Evolutionary conservation across 2,113 vertebrate species (phyloP).

Genomic region (Caretta caretta): DNA sequence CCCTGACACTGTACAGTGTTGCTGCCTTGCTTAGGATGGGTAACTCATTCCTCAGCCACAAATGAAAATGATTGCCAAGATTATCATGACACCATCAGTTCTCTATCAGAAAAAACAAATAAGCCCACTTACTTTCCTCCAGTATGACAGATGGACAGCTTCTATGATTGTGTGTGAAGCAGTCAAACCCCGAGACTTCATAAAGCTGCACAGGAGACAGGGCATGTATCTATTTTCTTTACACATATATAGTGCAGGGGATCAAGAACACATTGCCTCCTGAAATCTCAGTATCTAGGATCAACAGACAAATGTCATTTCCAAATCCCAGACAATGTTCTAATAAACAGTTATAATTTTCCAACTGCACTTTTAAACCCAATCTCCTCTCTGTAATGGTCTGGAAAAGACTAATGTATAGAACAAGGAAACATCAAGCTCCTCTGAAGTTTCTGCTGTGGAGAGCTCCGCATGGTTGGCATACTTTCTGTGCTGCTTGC

Average conservation of each 20-base stretch:
- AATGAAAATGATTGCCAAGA: neutral
- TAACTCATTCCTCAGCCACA: neutral
- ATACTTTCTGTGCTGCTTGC: slow-evolving; percentile 47
- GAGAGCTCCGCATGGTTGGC: slow-evolving; percentile 27
- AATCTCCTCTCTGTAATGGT: neutral
- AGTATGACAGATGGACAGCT: neutral
- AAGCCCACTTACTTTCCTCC: neutral
- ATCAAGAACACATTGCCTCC: neutral
- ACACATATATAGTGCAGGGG: neutral
- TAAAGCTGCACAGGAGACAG: neutral
- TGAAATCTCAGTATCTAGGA: neutral
- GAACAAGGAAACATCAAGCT: slow-evolving; percentile 43
- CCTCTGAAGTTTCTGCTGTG: neutral
- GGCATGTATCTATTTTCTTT: neutral
- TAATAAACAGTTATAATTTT: slow-evolving; percentile 39
- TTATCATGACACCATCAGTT: neutral
- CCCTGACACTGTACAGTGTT: neutral
- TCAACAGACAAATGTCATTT: slow-evolving; percentile 1
- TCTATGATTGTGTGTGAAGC: neutral
- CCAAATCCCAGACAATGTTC: neutral
- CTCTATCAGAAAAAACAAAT: neutral
- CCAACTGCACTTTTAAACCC: slow-evolving; percentile 36
- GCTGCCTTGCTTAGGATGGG: neutral
- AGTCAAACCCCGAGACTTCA: neutral
- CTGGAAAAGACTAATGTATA: slow-evolving; percentile 23